These are phyloP conservation scores for Poeciliopsis occidentalis DNA, from an alignment of 2,113 vertebrate genomes.

Conservation along the genomic window DNA sequence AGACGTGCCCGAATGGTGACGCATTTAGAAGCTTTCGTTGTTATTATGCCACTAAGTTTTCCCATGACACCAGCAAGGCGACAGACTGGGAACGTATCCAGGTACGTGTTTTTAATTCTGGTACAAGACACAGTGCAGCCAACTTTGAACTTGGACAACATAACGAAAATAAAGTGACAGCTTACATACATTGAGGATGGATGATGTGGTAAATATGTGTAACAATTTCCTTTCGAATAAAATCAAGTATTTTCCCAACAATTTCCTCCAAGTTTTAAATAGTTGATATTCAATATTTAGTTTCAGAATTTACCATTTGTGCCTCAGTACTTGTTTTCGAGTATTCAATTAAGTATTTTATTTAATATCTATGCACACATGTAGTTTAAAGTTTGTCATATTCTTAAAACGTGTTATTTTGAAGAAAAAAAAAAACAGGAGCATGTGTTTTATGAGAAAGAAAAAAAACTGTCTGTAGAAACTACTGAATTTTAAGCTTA, in stretches of 20 bases:
- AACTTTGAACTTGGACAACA: slow-evolving; percentile 1
- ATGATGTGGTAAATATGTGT: background rate
- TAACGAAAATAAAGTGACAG: background rate
- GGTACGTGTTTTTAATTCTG: background rate
- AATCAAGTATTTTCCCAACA: background rate
- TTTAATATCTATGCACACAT: too few species aligned
- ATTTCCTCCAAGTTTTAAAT: background rate
- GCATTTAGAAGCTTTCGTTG: background rate
- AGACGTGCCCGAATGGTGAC: slow-evolving; percentile 13
- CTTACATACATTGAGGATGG: background rate
- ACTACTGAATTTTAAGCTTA: too few species aligned
- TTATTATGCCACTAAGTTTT: slow-evolving; percentile 4
- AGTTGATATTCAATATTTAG: too few species aligned
- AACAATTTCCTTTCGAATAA: background rate
- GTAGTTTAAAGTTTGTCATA: too few species aligned
- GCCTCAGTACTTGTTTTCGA: too few species aligned
- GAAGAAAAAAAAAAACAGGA: too few species aligned
- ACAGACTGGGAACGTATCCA: background rate
- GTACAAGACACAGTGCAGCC: slow-evolving; percentile 3
- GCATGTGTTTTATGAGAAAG: too few species aligned
- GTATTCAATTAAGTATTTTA: too few species aligned
- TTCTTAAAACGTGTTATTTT: too few species aligned
- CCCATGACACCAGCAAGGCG: background rate
- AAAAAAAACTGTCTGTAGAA: too few species aligned
- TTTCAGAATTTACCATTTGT: too few species aligned